phyloP scores from a whole-genome alignment of 2,888 invertebrate genomes.

The Mythimna lalbum region DNA sequence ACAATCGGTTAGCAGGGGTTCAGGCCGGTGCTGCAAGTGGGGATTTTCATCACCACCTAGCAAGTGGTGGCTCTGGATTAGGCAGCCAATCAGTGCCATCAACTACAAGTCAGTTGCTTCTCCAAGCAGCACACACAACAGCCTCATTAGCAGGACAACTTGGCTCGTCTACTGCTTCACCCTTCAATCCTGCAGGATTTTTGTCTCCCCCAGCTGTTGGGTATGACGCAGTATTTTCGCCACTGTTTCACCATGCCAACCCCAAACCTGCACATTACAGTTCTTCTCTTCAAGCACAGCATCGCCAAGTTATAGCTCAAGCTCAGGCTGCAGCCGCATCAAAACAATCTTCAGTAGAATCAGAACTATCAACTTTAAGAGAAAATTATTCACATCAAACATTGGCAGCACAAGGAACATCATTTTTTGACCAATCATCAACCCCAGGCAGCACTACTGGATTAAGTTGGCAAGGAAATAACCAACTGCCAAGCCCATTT shows the following conservation, averaged over 20 bases:
- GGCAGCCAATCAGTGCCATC: slow-evolving; percentile 91
- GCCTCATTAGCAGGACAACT: slow-evolving; percentile 92
- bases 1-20: slow-evolving; percentile 95
- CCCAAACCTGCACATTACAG: slow-evolving; percentile 94
- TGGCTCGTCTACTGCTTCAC: slow-evolving; percentile 92
- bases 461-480: slow-evolving; percentile 94
- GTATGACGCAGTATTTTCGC: slow-evolving; percentile 96
- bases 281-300: slow-evolving; percentile 92
- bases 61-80: slow-evolving; percentile 90
- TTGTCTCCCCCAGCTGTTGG: slow-evolving; percentile 94
- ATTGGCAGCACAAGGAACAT: slow-evolving; percentile 90
- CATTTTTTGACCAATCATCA: slow-evolving; percentile 93
- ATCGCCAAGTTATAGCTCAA: slow-evolving; percentile 92
- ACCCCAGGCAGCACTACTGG: slow-evolving; percentile 87
- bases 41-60: slow-evolving; percentile 93
- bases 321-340: slow-evolving; percentile 90
- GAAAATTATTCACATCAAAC: slow-evolving; percentile 92
- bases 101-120: slow-evolving; percentile 92
- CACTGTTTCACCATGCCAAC: slow-evolving; percentile 95
- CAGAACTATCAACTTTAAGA: slow-evolving; percentile 90
- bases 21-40: slow-evolving; percentile 93
- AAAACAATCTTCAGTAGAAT: slow-evolving; percentile 90
- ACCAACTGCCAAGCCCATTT: slow-evolving; percentile 93
- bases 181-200: slow-evolving; percentile 93
- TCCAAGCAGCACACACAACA: slow-evolving; percentile 92